Base-by-base conservation (phyloP, 64 coral and sea anemone genomes). In the Stichodactyla mertensii region DNA sequence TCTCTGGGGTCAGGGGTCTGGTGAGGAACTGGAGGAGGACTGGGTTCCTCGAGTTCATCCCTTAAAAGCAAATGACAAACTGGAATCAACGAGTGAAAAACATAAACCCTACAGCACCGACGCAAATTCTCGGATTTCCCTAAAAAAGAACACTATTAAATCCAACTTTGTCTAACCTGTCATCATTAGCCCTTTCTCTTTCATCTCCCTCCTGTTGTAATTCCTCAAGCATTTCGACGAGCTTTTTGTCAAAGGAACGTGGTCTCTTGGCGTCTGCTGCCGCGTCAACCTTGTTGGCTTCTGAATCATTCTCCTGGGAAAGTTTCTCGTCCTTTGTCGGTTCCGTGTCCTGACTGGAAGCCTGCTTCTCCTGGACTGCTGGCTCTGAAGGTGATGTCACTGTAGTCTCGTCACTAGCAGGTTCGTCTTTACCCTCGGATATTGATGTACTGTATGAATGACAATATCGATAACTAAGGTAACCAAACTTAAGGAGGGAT, bases 1-100 rank as follows among this genome's bases (percentile, higher is more conserved):
- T 55, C 77, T 79, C 77, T 81, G 11, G 78, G 78, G 36, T 53
- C 78, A 20, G 78, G 78, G 15, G 78, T 81, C 78, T 81, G 78
- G 78, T 81, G 78, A 53, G 78, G 78, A 18, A 81, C 78, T 6
- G 78, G 78, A 53, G 78, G 78, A 6, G 51, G 12, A 53, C 15
- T 10, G 13, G 78, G 78, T 20, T 81, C 78, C 19, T 54, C 78
- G 6, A 81, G 53, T 54, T 81, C 78, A 81, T 81, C 53, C n/a
- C 78, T 81, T 53, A 53, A 54, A 27, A 74, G 27, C 6, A 74
- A 18, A 28, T 27, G 23, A 74, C 9, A 74, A 74, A 74, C 4
- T 14, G 69, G 24, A 27, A 74, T 10, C 5, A 64, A 64, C 5
- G 61, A 20, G 61, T 19, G 36, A 45, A 45, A 45, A 45, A 45